Conservation (phyloP, 2,888 invertebrate genomes). For the Aelia acuminata region DNA sequence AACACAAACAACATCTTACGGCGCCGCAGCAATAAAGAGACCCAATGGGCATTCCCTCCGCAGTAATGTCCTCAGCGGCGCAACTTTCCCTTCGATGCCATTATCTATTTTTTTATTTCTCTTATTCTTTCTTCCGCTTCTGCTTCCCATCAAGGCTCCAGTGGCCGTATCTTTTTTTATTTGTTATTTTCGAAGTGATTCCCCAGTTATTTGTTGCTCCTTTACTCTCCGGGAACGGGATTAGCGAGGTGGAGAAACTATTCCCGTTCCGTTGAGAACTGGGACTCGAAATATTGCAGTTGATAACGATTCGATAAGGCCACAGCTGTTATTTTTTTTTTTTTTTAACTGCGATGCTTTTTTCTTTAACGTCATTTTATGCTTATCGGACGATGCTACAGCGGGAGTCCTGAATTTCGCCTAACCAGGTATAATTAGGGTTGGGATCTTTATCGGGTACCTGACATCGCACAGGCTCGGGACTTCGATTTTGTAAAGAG, state of each 20-base stretch:
- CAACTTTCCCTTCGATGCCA: background rate
- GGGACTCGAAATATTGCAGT: background rate
- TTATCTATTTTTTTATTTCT: slow-evolving; percentile 31
- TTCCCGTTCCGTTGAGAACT: background rate
- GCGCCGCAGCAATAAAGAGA: background rate
- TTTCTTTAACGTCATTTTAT: too few species aligned
- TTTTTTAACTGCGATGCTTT: too few species aligned
- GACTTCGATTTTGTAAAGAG: too few species aligned
- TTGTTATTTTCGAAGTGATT: background rate
- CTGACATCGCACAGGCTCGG: too few species aligned
- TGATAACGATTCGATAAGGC: background rate
- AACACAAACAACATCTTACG: slow-evolving; percentile 39
- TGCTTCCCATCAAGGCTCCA: background rate
- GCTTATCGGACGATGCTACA: too few species aligned
- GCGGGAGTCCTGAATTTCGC: too few species aligned
- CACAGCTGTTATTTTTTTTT: background rate
- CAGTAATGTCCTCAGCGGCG: slow-evolving; percentile 9
- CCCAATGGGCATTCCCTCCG: background rate
- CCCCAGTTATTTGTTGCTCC: background rate
- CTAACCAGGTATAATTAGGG: too few species aligned
- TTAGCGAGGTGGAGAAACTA: slow-evolving; percentile 8
- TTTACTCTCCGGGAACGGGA: background rate
- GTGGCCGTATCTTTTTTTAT: background rate
- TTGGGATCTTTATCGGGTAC: too few species aligned
- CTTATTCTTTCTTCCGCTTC: background rate